Conservation (phyloP, 1,140 invertebrate species). For the Drepana arcuata region DNA sequence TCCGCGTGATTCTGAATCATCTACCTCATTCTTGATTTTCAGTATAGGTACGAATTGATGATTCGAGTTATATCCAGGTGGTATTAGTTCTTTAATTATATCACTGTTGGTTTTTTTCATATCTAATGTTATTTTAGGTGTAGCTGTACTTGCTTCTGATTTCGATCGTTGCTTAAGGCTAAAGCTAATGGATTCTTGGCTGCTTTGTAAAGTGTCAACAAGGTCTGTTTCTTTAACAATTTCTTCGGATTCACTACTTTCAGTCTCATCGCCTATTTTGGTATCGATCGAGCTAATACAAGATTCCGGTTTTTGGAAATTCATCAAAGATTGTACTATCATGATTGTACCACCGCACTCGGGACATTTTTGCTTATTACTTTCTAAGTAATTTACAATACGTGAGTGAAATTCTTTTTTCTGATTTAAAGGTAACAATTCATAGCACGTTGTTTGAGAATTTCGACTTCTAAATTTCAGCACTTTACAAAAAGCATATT, state of each 20-base stretch:
- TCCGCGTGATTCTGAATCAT: constrained; percentile 4
- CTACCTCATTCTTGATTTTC: constrained; percentile 21
- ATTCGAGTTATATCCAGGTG: constrained; percentile 2
- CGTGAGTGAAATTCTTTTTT: constrained; percentile 70
- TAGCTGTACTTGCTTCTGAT: too few species aligned
- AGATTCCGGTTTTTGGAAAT: constrained; percentile 13
- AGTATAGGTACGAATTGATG: constrained; percentile 27
- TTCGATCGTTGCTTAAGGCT: too few species aligned
- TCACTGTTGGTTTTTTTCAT: too few species aligned
- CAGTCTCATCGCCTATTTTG: constrained; percentile 3
- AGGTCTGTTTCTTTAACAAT: constrained; percentile 1
- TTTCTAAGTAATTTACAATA: constrained; percentile 62
- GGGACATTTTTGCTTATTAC: constrained; percentile 58
- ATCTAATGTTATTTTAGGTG: too few species aligned
- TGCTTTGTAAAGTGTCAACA: too few species aligned
- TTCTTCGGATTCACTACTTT: constrained; percentile 3
- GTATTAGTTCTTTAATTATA: constrained; percentile 11
- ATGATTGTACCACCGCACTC: constrained; percentile 55
- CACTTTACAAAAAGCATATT: constrained; percentile 70
- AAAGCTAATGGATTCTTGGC: too few species aligned
- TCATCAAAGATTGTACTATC: constrained; percentile 42
- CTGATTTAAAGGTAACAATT: constrained; percentile 66
- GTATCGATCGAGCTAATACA: constrained; percentile 1
- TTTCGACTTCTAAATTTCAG: constrained; percentile 65
- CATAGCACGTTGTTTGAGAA: constrained; percentile 62